Evolutionary conservation across 1,140 invertebrate genomes (phyloP), one percentile per base, ranked within the genome.

Genomic region (Zaprionus taronus): DNA sequence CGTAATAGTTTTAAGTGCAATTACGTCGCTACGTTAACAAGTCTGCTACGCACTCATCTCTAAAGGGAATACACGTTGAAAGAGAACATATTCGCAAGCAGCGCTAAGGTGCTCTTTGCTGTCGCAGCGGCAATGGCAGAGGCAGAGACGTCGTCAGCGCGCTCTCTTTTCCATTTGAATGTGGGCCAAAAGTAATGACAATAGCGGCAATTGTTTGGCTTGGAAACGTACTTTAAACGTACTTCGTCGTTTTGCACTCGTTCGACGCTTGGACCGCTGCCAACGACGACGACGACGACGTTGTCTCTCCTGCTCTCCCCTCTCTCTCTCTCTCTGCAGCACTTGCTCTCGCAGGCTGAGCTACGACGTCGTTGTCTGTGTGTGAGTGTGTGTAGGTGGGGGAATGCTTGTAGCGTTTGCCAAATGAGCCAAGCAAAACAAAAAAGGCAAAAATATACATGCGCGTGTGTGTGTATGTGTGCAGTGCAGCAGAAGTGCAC

Each of bases 151-250:
- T 34, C 31, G 31, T 9, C 31, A 34, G 31, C 31, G 31, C 63
- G 31, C 57, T 64, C 61, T 69, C 60, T 72, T 77, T 58, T 58
- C 51, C 71, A 56, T 81, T 83, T 80, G 73, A 83, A 89, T 89
- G 72, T 89, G 84, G 84, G 84, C 85, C 85, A 89, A 89, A 89
- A 89, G 81, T 90, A 89, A 90, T 84, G 78, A 89, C 81, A 89
- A 87, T 81, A 89, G 84, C 81, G 73, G 73, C 84, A 83, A 82
- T 84, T 84, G 82, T 84, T 80, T 68, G 65, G 70, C 70, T 72
- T 77, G 74, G 55, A 72, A 60, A 66, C 31, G 31, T 34, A 34
- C 65, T 76, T 81, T 69, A 60, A 79, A 82, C 76, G 77, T 79
- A 67, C 47, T 63, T 77, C 15, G 14, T 17, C 6, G 12, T 38